phyloP scores from a whole-genome alignment of 2,113 vertebrate species.

The Narcine bancroftii region DNA sequence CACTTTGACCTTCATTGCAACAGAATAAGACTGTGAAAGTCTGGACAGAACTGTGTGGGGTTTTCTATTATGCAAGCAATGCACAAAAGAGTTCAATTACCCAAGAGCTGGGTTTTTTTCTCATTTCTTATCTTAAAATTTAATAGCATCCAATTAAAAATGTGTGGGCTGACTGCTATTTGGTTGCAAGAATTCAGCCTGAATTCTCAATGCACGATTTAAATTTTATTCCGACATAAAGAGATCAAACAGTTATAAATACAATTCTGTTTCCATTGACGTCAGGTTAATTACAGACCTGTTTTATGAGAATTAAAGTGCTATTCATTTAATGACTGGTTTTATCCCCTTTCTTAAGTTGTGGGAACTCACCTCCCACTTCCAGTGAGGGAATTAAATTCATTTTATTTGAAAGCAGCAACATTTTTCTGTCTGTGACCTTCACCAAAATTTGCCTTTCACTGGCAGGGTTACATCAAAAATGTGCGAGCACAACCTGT shows the following conservation, averaged over 20 bases:
- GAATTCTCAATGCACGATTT: not conserved
- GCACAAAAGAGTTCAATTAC: not conserved
- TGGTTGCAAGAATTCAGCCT: not conserved
- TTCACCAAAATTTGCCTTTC: not conserved
- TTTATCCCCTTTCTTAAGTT: not conserved
- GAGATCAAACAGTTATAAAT: not conserved
- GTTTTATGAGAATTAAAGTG: not conserved
- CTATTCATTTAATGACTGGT: slow-evolving; percentile 19
- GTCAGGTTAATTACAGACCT: not conserved
- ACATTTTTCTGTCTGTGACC: not conserved
- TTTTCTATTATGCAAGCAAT: not conserved
- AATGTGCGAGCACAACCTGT: not conserved
- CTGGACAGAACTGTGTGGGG: too few species aligned
- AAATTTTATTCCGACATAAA: slow-evolving; percentile 24
- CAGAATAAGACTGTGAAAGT: too few species aligned
- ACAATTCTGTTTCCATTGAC: not conserved
- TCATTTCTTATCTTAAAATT: slow-evolving; percentile 2
- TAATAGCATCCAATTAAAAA: slow-evolving; percentile 1
- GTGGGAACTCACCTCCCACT: slow-evolving; percentile 15
- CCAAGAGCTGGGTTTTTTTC: not conserved
- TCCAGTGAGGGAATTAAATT: not conserved
- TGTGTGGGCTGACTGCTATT: not conserved
- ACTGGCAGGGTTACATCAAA: not conserved
- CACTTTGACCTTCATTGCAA: too few species aligned
- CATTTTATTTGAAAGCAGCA: not conserved